phyloP scores from a whole-genome alignment of 2,113 vertebrate species.

The Notechis scutatus region DNA sequence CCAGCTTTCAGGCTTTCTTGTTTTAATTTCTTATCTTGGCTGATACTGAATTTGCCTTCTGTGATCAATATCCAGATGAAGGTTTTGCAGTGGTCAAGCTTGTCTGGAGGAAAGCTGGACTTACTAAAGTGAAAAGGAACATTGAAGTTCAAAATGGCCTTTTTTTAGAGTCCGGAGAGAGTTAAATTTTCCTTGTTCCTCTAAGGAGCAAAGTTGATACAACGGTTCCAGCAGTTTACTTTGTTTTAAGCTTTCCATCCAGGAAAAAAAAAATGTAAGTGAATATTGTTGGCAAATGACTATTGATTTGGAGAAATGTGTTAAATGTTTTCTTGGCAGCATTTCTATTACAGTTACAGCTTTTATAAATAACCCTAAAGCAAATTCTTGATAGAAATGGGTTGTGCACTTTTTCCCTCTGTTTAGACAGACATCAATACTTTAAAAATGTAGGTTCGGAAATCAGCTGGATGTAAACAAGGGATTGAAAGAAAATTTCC shows the following conservation, averaged over 20 bases:
- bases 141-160: background rate
- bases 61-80: background rate
- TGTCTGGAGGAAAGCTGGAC: background rate
- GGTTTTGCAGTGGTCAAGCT: background rate
- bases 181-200: conserved; percentile 38
- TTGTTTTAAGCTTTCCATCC: conserved; percentile 58
- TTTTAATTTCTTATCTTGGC: background rate
- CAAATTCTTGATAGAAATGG: conserved; percentile 59
- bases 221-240: conserved; percentile 56
- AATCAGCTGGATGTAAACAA: background rate
- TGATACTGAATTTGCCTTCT: background rate
- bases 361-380: conserved; percentile 72
- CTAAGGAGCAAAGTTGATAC: conserved; percentile 42
- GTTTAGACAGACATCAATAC: conserved; percentile 39
- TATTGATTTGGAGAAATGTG: conserved; percentile 71
- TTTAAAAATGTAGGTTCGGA: conserved; percentile 44
- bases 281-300: conserved; percentile 72
- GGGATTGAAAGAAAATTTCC: background rate
- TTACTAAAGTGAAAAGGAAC: background rate
- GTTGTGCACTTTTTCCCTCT: conserved; percentile 34
- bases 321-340: conserved; percentile 70
- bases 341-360: conserved; percentile 63
- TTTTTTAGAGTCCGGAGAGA: background rate
- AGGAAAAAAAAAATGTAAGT: conserved; percentile 63
- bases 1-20: conserved; percentile 18